Conservation (phyloP, 2,797 vertebrate genomes). For the Melanotaenia parkinsoni region DNA sequence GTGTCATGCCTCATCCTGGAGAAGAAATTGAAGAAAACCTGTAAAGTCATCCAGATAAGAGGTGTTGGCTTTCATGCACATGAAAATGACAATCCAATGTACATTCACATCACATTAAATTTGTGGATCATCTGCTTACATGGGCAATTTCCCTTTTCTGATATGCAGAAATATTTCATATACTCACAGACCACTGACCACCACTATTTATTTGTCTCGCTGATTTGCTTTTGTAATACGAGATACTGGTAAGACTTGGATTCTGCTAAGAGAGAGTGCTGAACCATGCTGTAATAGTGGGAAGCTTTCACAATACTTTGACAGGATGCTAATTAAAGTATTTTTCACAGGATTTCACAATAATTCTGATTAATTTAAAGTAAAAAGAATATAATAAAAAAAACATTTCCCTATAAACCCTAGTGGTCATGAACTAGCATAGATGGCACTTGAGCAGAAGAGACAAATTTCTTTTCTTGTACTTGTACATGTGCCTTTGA, state of each 20-base stretch:
- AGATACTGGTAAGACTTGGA: background rate
- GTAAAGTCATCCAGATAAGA: constrained; percentile 17
- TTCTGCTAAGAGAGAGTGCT: background rate
- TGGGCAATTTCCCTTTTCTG: constrained; percentile 20
- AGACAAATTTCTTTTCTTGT: background rate
- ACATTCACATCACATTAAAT: constrained; percentile 44
- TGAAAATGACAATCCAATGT: constrained; percentile 18
- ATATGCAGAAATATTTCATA: background rate
- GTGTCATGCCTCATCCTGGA: constrained; percentile 11
- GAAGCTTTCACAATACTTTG: background rate
- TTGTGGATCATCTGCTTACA: constrained; percentile 24
- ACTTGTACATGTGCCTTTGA: background rate
- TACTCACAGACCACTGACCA: background rate
- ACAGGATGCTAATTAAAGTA: background rate
- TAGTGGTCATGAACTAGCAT: background rate
- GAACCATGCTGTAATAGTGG: background rate
- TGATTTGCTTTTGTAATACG: background rate
- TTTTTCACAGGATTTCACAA: background rate
- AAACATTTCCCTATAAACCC: background rate
- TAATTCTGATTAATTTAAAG: too few relatives aligned
- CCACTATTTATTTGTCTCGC: background rate
- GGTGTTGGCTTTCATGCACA: background rate
- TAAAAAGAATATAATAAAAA: too few relatives aligned
- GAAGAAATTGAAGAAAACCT: background rate
- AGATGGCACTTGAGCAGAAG: background rate